Base-by-base conservation (phyloP, 37 sponge, comb jelly and placozoan genomes). In the Ephydatia muelleri region DNA sequence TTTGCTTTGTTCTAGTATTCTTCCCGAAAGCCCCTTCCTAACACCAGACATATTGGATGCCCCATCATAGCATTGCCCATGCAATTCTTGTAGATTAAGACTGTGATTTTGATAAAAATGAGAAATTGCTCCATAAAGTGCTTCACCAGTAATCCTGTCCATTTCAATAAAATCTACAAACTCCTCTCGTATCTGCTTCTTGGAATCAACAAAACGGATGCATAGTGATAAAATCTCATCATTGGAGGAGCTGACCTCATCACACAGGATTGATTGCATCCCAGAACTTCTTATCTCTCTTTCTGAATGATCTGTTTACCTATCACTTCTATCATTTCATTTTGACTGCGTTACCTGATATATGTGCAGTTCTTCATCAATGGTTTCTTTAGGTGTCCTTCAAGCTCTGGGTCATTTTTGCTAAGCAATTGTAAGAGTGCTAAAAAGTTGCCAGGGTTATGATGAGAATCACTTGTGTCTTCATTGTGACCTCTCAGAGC, bases 141-240 rank as follows among this genome's bases (percentile, higher is more conserved):
- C 76, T 34, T 38, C 39, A 28, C 75, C 83, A 29, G 83, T 82
- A 39, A 82, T 82, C 67, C 83, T 6, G 21, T 82, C 43, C 26
- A 81, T 68, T 68, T 88, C 49, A 16, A 78, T 65, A 72, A 88
- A 88, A 67, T 88, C 89, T 67, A 88, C 67, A 83, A 88, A 78
- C 40, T 66, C 78, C 33, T 80, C 67, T 65, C 87, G 79, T 35
- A 86, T 21, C 47, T 40, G 84, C 65, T 74, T 89, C 89, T 26
- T 77, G 47, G 84, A 78, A 84, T n/a, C n/a, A n/a, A n/a, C n/a
- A n/a, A n/a, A n/a, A n/a, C n/a, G n/a, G n/a, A n/a, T n/a, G n/a
- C n/a, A n/a, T n/a, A n/a, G n/a, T n/a, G n/a, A n/a, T n/a, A n/a
- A n/a, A n/a, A n/a, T n/a, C n/a, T n/a, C n/a, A n/a, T n/a, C n/a